phyloP scores from a whole-genome alignment of 2,888 invertebrate species.

The Pantelozetes paolii region DNA sequence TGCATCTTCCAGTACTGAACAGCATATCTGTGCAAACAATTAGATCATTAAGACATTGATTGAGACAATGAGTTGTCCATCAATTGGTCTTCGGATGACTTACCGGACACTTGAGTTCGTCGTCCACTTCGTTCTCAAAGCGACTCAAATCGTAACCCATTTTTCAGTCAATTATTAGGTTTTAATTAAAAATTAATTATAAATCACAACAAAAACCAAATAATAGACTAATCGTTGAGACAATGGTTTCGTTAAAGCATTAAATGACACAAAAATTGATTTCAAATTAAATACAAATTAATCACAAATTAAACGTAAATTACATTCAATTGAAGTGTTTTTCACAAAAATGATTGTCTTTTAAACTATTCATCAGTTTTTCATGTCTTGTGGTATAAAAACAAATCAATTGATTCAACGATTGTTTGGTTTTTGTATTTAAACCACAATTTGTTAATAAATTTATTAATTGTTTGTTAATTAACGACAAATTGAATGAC shows the following conservation, averaged over 20 bases:
- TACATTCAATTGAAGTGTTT: neutral
- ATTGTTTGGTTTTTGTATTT: neutral
- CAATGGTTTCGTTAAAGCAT: too few relatives aligned
- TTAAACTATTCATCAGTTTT: too few relatives aligned
- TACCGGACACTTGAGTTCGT: constrained; percentile 83
- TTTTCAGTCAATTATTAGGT: neutral
- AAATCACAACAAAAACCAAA: neutral
- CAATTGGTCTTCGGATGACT: neutral
- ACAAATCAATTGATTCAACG: neutral
- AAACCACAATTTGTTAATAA: neutral
- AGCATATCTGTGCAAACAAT: constrained; percentile 65
- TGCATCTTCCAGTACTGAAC: constrained; percentile 88
- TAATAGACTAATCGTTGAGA: too few relatives aligned
- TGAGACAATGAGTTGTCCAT: neutral
- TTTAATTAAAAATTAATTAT: neutral
- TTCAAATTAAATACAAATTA: too few relatives aligned
- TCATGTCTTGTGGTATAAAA: neutral
- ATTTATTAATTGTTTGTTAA: too few relatives aligned
- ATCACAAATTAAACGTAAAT: too few relatives aligned
- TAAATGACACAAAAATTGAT: too few relatives aligned
- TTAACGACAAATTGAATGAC: too few relatives aligned
- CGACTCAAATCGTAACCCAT: constrained; percentile 94
- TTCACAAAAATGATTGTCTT: too few relatives aligned
- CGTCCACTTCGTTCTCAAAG: constrained; percentile 92
- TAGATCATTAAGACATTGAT: neutral